A percentile compares a stretch with the other conserved stretches of the same genome.
Evolutionary conservation across 2,113 vertebrate genomes (phyloP).

Genomic region (Chaetodon auriga): DNA sequence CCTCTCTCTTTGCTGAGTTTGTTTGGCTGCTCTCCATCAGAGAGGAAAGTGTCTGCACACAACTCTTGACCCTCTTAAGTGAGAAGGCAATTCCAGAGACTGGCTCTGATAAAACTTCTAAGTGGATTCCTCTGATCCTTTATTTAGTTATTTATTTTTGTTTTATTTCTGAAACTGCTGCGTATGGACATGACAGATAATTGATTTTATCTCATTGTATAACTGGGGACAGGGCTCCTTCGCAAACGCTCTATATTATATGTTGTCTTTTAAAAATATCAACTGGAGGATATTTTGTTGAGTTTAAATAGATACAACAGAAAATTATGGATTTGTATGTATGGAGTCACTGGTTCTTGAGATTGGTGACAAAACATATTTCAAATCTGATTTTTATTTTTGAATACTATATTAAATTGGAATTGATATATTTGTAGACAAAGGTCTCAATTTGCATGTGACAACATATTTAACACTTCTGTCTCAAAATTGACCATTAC

Average conservation of each 20-base stretch:
- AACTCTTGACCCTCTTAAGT: conserved; percentile 69
- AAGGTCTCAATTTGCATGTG: too few species aligned
- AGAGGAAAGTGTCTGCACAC: conserved; percentile 58
- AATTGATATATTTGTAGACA: too few species aligned
- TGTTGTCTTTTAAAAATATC: too few species aligned
- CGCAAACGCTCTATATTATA: neutral
- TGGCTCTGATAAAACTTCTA: conserved; percentile 46
- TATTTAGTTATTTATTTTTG: neutral
- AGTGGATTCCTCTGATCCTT: conserved; percentile 29
- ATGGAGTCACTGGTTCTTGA: neutral
- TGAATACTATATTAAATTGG: too few species aligned
- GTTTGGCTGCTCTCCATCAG: conserved; percentile 53
- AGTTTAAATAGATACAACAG: neutral
- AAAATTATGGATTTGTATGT: neutral
- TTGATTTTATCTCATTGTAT: conserved; percentile 57
- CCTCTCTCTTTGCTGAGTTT: conserved; percentile 41
- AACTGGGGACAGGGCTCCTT: conserved; percentile 24
- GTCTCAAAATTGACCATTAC: neutral
- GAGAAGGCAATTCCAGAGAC: conserved; percentile 49
- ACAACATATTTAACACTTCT: too few species aligned
- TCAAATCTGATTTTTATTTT: too few species aligned
- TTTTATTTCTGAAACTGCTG: conserved; percentile 38
- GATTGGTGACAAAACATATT: neutral
- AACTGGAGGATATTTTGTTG: neutral
- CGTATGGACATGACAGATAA: conserved; percentile 45